Percentiles rank a stretch among this genome's conserved stretches.
Evolutionary conservation across 2,888 invertebrate genomes (phyloP).

Genomic region (Lepidonotus clava): DNA sequence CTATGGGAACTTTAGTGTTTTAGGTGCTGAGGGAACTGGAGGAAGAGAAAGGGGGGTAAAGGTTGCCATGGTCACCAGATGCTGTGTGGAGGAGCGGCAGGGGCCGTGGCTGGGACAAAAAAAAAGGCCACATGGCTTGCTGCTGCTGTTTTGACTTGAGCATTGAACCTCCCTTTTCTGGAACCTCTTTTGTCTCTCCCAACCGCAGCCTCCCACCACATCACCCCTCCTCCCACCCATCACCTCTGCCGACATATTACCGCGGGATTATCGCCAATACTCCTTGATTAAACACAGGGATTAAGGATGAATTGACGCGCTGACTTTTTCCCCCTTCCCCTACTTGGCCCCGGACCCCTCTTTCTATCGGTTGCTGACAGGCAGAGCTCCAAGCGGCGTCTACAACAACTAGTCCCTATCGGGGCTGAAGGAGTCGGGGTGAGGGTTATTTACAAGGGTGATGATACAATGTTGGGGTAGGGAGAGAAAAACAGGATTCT

Average conservation of each 20-base stretch:
- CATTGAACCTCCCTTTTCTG: neutral
- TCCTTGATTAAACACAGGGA: slow-evolving; percentile 39
- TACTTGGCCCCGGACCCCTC: neutral
- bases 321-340: neutral
- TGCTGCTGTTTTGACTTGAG: neutral
- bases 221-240: neutral
- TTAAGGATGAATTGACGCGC: slow-evolving; percentile 27
- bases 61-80: slow-evolving; percentile 52
- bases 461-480: slow-evolving; percentile 7
- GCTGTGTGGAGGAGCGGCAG: neutral
- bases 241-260: neutral
- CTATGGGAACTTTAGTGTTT: neutral
- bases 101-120: neutral
- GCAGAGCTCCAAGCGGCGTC: slow-evolving; percentile 3
- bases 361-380: neutral
- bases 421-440: neutral
- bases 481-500: neutral
- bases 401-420: neutral
- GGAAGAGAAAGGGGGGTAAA: slow-evolving; percentile 24
- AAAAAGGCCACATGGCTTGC: slow-evolving; percentile 48
- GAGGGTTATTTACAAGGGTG: neutral
- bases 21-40: slow-evolving; percentile 29
- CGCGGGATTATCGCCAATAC: slow-evolving; percentile 26
- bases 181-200: slow-evolving; percentile 16
- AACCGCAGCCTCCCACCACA: neutral